Conservation (phyloP, 1,140 invertebrate genomes). For the Meteorus sp. region DNA sequence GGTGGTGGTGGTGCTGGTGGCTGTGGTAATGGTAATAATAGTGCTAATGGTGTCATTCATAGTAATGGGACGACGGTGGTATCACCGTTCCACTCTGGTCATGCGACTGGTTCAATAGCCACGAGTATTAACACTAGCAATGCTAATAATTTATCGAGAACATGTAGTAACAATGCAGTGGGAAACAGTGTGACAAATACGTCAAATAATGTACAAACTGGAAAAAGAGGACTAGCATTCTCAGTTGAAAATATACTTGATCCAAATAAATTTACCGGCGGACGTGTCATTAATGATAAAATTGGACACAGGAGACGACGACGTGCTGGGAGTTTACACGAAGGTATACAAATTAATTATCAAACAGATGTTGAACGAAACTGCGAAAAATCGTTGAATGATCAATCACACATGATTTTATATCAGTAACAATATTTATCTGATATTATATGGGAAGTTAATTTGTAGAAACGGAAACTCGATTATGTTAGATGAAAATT, state of each 20-base stretch:
- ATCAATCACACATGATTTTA: too few species aligned
- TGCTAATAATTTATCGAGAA: conserved; percentile 29
- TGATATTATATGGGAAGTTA: too few species aligned
- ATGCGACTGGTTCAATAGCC: conserved; percentile 40
- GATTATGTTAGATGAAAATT: too few species aligned
- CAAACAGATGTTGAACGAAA: too few species aligned
- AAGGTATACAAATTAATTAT: too few species aligned
- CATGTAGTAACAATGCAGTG: neutral
- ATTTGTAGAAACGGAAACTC: too few species aligned
- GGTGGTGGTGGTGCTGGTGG: conserved; percentile 13
- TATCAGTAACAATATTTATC: too few species aligned
- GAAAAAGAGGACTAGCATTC: conserved; percentile 70
- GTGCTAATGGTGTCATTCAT: neutral
- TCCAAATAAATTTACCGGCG: conserved; percentile 86
- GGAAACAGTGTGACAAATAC: conserved; percentile 44
- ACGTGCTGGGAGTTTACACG: conserved; percentile 56
- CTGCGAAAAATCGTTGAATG: too few species aligned
- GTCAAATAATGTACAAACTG: conserved; percentile 38
- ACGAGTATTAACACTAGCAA: conserved; percentile 40
- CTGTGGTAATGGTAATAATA: neutral
- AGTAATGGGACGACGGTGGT: neutral
- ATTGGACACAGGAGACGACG: conserved; percentile 51
- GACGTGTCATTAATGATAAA: conserved; percentile 41
- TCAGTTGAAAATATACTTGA: conserved; percentile 91
- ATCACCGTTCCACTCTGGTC: conserved; percentile 33